phyloP scores from a whole-genome alignment of 2,797 vertebrate species.

The Toxotes lorentzi region DNA sequence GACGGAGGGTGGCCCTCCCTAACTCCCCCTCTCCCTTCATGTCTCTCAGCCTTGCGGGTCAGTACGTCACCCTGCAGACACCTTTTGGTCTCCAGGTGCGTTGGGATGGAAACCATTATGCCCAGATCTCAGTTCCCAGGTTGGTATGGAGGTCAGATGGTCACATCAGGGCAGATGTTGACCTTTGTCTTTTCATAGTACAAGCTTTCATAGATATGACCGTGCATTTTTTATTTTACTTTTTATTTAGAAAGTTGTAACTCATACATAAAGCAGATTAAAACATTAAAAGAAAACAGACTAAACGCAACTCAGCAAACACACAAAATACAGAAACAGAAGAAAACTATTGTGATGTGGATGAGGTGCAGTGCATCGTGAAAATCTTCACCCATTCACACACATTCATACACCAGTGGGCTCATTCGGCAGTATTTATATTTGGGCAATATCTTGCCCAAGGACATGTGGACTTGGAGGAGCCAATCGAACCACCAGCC shows the following conservation, averaged over 20 bases:
- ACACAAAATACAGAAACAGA: not conserved
- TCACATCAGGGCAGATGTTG: not conserved
- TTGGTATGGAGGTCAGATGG: conserved; percentile 47
- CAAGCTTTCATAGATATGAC: not conserved
- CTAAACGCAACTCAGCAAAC: not conserved
- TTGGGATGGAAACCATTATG: conserved; percentile 89
- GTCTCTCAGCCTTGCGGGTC: conserved; percentile 81
- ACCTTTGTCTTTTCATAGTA: not conserved
- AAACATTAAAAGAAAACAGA: no score
- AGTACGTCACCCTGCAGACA: conserved; percentile 85
- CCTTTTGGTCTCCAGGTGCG: conserved; percentile 84
- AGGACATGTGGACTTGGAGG: no score
- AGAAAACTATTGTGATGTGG: not conserved
- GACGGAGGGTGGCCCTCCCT: conserved; percentile 80
- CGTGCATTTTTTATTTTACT: no score
- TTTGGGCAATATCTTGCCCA: no score
- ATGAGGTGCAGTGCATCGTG: not conserved
- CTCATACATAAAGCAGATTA: not conserved
- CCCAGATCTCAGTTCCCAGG: conserved; percentile 86
- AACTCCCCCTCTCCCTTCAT: conserved; percentile 79
- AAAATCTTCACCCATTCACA: no score
- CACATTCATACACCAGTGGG: no score
- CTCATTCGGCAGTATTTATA: no score
- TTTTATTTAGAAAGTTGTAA: not conserved
- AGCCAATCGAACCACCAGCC: no score